Evolutionary conservation across 2,797 vertebrate genomes (phyloP).

Genomic region (Nasua narica): DNA sequence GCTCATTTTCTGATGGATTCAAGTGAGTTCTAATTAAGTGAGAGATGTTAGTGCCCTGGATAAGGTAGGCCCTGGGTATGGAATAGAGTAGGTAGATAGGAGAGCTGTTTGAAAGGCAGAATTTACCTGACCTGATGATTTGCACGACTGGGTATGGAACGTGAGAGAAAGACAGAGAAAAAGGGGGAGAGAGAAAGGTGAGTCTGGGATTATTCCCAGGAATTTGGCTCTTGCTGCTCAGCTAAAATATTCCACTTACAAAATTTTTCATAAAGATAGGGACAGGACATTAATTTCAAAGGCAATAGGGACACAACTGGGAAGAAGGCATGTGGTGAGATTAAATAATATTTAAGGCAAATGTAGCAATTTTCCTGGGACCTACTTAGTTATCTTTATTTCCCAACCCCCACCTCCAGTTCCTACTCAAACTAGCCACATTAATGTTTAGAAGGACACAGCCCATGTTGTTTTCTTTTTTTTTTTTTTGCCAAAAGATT

Average conservation of each 20-base stretch:
- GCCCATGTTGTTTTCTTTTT: not conserved
- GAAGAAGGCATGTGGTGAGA: not conserved
- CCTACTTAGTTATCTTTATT: not conserved
- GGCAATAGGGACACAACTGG: not conserved
- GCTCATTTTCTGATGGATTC: not conserved
- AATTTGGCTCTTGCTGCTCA: not conserved
- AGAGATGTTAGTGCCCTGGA: not conserved
- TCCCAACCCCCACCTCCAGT: too few relatives aligned
- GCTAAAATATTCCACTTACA: not conserved
- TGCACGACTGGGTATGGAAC: not conserved
- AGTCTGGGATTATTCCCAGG: not conserved
- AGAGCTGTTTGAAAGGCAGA: not conserved
- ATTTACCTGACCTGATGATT: not conserved
- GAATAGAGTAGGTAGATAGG: not conserved
- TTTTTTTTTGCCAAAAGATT: not conserved
- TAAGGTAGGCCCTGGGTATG: not conserved
- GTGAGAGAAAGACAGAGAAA: not conserved
- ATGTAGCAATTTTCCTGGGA: not conserved
- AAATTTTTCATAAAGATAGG: not conserved
- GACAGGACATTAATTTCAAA: not conserved
- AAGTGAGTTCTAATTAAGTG: not conserved
- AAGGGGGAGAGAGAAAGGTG: not conserved
- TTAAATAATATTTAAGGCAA: not conserved
- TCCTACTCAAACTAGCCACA: not conserved
- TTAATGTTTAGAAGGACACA: not conserved